Evolutionary conservation across 1,140 invertebrate genomes (phyloP).

Genomic region (Euwallacea similis): DNA sequence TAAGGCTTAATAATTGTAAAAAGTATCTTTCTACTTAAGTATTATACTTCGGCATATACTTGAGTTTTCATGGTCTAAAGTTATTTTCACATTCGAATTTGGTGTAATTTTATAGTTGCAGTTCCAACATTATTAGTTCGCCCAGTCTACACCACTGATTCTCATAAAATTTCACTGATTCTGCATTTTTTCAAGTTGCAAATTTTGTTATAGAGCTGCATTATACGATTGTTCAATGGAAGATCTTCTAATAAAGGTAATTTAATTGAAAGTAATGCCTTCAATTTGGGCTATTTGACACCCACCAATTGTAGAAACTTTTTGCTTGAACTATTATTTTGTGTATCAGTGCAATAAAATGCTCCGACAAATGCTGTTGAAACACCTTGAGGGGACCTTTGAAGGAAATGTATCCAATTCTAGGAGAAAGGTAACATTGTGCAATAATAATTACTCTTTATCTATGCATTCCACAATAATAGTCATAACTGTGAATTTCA

Average conservation of each 20-base stretch:
- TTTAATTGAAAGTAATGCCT: constrained; percentile 8
- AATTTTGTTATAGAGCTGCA: constrained; percentile 8
- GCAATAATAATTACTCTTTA: not conserved
- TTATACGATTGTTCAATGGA: constrained; percentile 11
- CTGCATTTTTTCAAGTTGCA: constrained; percentile 23
- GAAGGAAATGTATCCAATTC: constrained; percentile 33
- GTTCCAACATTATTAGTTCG: not conserved
- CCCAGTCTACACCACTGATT: not conserved
- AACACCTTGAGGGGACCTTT: constrained; percentile 36
- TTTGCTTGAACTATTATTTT: constrained; percentile 11
- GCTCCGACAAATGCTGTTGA: constrained; percentile 40
- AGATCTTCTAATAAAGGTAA: constrained; percentile 30
- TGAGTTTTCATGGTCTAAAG: no score
- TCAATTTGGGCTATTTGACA: constrained; percentile 12
- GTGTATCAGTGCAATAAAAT: constrained; percentile 21
- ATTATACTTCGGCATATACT: no score
- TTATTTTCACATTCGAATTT: no score
- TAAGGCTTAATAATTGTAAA: no score
- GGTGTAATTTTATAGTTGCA: no score
- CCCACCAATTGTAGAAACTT: not conserved
- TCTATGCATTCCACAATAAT: not conserved
- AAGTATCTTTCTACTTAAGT: no score
- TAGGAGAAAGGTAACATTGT: constrained; percentile 36
- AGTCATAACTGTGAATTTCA: constrained; percentile 1
- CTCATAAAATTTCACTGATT: constrained; percentile 11